Percentiles rank a stretch among this genome's conserved stretches.
These are phyloP conservation scores for Chaitophorus viminalis DNA, from an alignment of 2,888 invertebrate genomes.

Conservation along the genomic window DNA sequence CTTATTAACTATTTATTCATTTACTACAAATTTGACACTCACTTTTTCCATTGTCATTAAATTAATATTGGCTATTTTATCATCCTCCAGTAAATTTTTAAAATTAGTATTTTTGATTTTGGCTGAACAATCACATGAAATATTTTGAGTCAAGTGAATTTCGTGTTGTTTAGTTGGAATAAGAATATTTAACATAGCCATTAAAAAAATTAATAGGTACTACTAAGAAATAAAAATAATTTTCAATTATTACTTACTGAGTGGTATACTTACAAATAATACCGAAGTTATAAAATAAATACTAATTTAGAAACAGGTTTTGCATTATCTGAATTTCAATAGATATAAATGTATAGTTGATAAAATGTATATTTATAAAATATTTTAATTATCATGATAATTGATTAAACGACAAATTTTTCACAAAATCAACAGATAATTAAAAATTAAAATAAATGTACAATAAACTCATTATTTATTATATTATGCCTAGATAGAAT, in stretches of 20 bases:
- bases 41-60: conserved; percentile 60
- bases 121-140: conserved; percentile 36
- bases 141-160: conserved; percentile 31
- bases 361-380: neutral
- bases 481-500: no score
- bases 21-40: neutral
- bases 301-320: neutral
- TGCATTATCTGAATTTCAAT: neutral
- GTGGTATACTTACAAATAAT: no score
- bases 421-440: no score
- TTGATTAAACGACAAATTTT: no score
- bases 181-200: conserved; percentile 44
- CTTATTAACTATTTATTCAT: neutral
- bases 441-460: no score
- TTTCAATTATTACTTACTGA: no score
- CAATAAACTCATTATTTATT: no score
- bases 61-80: neutral
- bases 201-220: neutral
- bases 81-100: neutral
- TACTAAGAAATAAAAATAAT: no score
- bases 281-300: neutral
- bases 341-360: no score
- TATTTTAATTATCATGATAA: neutral
- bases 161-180: conserved; percentile 48
- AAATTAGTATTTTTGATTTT: neutral